Conservation (phyloP, 2,113 vertebrate species). For the Pygoscelis antarcticus region DNA sequence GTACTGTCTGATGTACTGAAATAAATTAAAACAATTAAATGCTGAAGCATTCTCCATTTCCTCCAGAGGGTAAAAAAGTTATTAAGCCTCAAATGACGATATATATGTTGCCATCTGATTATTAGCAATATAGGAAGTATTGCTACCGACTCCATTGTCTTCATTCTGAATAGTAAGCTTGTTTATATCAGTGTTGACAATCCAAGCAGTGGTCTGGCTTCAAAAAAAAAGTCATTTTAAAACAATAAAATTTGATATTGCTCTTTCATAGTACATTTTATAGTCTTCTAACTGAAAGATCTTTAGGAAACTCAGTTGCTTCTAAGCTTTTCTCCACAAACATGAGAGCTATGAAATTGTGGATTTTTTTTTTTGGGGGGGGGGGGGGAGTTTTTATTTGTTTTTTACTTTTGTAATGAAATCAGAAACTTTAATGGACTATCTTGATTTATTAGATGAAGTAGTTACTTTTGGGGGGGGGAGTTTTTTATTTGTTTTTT, state of each 20-base stretch:
- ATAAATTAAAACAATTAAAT: not conserved
- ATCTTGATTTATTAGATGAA: not conserved
- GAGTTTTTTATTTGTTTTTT: not conserved
- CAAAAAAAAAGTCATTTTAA: not conserved
- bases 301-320: not conserved
- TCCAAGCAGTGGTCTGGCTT: not conserved
- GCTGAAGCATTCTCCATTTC: not conserved
- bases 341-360: not conserved
- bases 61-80: not conserved
- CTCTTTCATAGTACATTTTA: not conserved
- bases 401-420: not conserved
- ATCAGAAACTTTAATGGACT: not conserved
- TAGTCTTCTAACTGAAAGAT: not conserved
- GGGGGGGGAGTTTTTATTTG: not conserved
- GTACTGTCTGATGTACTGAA: not conserved
- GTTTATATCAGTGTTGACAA: not conserved
- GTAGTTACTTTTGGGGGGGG: not conserved
- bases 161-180: not conserved
- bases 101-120: not conserved
- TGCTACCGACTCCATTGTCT: not conserved
- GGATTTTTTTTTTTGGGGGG: not conserved
- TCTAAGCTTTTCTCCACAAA: not conserved
- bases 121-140: not conserved
- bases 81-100: not conserved
- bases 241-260: rapidly evolving